Percentiles rank a stretch among this genome's conserved stretches.
Conservation (phyloP, 1,140 invertebrate genomes). For the Drosophila mayri region DNA sequence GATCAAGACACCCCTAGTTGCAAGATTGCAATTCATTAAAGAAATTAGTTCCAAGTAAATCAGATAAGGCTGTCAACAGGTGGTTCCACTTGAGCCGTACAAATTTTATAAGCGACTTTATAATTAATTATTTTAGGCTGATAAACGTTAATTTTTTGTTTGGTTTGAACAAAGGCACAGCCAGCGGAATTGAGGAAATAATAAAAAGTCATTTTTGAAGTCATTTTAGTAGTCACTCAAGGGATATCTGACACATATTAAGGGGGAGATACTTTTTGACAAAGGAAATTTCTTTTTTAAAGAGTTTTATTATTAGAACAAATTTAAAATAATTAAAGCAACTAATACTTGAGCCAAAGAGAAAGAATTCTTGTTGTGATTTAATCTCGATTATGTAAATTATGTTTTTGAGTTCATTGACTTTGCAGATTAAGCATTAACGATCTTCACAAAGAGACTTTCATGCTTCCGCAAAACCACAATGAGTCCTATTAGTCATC, state of each 20-base stretch:
- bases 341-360: background rate
- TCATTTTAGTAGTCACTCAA: background rate
- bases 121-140: constrained; percentile 18
- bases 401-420: constrained; percentile 3
- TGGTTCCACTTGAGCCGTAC: constrained; percentile 29
- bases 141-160: background rate
- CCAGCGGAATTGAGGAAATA: background rate
- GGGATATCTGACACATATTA: background rate
- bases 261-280: background rate
- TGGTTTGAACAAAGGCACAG: background rate
- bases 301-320: background rate
- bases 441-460: constrained; percentile 8
- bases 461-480: constrained; percentile 6
- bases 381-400: constrained; percentile 1
- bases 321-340: background rate
- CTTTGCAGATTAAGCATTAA: background rate
- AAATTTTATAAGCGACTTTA: constrained; percentile 1
- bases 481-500: constrained; percentile 8
- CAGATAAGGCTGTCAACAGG: constrained; percentile 23
- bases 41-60: constrained; percentile 16
- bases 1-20: background rate
- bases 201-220: background rate
- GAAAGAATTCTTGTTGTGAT: background rate
- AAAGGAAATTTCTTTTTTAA: background rate
- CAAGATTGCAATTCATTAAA: constrained; percentile 1